Percentiles rank a stretch among this genome's conserved stretches.
phyloP scores from a whole-genome alignment of 2,797 vertebrate genomes.

The Thalassophryne amazonica region DNA sequence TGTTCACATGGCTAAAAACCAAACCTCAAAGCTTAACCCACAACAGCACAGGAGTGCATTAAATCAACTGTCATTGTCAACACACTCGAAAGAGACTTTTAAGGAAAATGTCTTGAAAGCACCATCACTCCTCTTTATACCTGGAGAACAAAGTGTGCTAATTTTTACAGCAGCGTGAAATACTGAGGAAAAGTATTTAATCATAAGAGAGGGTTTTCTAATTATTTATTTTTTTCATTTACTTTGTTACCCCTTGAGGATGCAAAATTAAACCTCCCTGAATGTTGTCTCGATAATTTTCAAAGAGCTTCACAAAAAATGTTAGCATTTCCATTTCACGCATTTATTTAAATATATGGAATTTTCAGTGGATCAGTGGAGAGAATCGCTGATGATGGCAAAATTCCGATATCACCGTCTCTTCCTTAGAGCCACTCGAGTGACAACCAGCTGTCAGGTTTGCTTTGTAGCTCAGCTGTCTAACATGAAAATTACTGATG shows the following conservation, averaged over 20 bases:
- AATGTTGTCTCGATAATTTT: background rate
- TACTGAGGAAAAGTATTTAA: background rate
- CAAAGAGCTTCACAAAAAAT: slow-evolving; percentile 2
- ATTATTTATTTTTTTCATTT: background rate
- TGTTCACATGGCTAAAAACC: slow-evolving; percentile 20
- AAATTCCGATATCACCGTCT: slow-evolving; percentile 60
- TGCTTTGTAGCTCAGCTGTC: slow-evolving; percentile 42
- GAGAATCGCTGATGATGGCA: slow-evolving; percentile 52
- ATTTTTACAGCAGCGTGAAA: slow-evolving; percentile 3
- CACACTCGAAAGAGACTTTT: slow-evolving; percentile 17
- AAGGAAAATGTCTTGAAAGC: slow-evolving; percentile 13
- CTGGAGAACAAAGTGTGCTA: background rate
- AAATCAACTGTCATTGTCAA: slow-evolving; percentile 23
- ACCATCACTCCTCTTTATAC: slow-evolving; percentile 9
- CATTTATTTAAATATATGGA: slow-evolving; percentile 12
- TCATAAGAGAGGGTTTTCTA: background rate
- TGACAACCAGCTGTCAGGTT: slow-evolving; percentile 65
- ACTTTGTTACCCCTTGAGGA: background rate
- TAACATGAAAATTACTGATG: slow-evolving; percentile 52
- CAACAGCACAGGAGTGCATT: slow-evolving; percentile 23
- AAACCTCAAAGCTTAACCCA: slow-evolving; percentile 5
- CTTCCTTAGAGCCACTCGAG: slow-evolving; percentile 53
- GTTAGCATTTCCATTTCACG: slow-evolving; percentile 12
- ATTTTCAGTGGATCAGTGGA: slow-evolving; percentile 29
- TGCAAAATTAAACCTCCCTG: background rate